A percentile compares a stretch with the other conserved stretches of the same genome.
Evolutionary conservation across 2,888 invertebrate genomes (phyloP).

Genomic region (Tenthredo amoena): DNA sequence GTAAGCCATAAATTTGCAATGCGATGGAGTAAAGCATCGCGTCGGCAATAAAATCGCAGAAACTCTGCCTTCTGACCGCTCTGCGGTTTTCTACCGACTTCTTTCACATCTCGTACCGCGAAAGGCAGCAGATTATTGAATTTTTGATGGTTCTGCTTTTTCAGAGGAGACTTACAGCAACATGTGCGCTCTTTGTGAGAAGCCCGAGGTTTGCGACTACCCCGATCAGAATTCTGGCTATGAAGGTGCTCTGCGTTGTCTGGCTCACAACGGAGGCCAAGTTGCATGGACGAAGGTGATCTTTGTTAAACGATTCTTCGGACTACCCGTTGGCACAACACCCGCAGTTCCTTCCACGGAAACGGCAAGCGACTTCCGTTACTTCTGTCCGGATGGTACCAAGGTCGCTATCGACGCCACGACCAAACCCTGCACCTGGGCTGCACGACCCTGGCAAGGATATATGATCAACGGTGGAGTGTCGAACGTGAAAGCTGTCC

Average conservation of each 20-base stretch:
- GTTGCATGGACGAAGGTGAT: conserved; percentile 93
- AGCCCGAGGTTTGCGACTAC: conserved; percentile 88
- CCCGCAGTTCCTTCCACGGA: conserved; percentile 82
- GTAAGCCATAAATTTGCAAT: conserved; percentile 79
- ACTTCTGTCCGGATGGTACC: conserved; percentile 89
- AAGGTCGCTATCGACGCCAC: conserved; percentile 84
- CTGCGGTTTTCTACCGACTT: too few relatives aligned
- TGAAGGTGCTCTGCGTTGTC: conserved; percentile 90
- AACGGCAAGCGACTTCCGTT: conserved; percentile 85
- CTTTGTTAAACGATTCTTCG: conserved; percentile 89
- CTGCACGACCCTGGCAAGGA: conserved; percentile 92
- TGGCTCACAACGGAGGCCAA: conserved; percentile 90
- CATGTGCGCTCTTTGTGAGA: conserved; percentile 88
- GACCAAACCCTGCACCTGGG: conserved; percentile 87
- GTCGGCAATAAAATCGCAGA: too few relatives aligned
- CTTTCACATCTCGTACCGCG: background rate
- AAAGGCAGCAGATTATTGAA: background rate
- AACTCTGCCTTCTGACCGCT: too few relatives aligned
- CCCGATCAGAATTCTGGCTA: conserved; percentile 93
- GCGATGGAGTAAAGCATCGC: too few relatives aligned
- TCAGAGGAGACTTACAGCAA: conserved; percentile 88
- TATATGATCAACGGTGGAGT: conserved; percentile 85
- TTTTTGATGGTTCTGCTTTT: conserved; percentile 37
- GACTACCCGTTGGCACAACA: conserved; percentile 83
- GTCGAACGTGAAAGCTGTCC: conserved; percentile 66